Evolutionary conservation across 2,797 vertebrate genomes (phyloP), one percentile per base, ranked within the genome.

Genomic region (Hirundo rustica): DNA sequence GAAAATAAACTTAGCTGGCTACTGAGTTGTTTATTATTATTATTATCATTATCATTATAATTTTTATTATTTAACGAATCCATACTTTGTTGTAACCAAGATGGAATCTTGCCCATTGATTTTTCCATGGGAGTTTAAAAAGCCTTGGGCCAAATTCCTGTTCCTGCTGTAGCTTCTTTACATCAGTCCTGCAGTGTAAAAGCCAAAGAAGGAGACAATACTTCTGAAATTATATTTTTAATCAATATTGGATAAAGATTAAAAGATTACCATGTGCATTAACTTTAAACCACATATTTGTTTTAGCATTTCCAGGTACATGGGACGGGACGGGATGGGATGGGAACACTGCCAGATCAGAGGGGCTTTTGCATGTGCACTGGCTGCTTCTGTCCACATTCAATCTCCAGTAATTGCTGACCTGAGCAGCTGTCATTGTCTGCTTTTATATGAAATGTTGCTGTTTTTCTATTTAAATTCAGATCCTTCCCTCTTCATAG

Each of bases 261-360:
- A 50, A 84, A 76, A 72, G 29, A 34, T 66, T 70, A 38, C 25
- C 6, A 5, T 34, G 19, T 42, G 19, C 40, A 36, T 7, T 71
- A 48, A 4, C 16, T 34, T 79, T 82, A 60, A 89, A 82, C 11
- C 8, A 30, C 1, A 1, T 32, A 50, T 47, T 68, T 75, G 10
- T 57, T 86, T n/a, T 8, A 7, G 19, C 32, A 36, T 51, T 88
- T 89, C 54, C 0, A 0, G 12, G 19, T 75, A 20, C 5, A 5
- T 19, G 40, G 26, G 5, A 10, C 65, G 71, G 65, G 47, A 45
- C 57, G 75, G 76, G 75, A 74, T 22, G 30, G 38, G 38, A 38
- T 53, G 17, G 22, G 82, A 79, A 19, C 22, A 8, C 8, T 66
- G 34, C 19, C 53, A 66, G 23, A 60, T n/a, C 42, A 79, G 64